These are phyloP conservation scores for Vanessa cardui DNA, from an alignment of 2,888 invertebrate species.

Conservation along the genomic window DNA sequence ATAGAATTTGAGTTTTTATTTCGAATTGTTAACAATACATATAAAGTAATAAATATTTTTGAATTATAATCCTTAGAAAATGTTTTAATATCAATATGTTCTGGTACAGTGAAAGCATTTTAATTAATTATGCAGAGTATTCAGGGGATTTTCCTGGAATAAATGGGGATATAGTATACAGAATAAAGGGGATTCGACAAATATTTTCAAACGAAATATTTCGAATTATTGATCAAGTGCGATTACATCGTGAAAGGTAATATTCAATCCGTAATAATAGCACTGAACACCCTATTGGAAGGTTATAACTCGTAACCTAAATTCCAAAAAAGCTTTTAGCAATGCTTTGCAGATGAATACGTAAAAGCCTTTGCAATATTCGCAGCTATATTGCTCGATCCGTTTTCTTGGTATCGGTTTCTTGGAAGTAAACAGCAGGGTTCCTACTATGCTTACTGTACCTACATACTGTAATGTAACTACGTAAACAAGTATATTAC, in stretches of 20 bases:
- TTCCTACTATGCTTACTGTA: slow-evolving; percentile 15
- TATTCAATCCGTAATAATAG: slow-evolving; percentile 35
- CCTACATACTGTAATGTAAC: neutral
- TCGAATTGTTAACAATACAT: no score
- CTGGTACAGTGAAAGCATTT: no score
- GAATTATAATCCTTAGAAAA: no score
- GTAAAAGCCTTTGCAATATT: slow-evolving; percentile 41
- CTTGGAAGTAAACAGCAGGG: slow-evolving; percentile 30
- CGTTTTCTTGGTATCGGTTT: slow-evolving; percentile 39
- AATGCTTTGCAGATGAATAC: slow-evolving; percentile 42
- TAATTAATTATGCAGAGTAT: no score
- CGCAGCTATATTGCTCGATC: slow-evolving; percentile 37
- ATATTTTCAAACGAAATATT: no score
- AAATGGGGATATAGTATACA: no score
- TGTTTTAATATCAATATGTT: no score
- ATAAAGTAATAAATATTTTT: no score
- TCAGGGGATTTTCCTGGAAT: no score
- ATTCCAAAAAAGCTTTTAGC: slow-evolving; percentile 44
- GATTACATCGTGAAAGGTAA: slow-evolving; percentile 17
- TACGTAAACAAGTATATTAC: no score
- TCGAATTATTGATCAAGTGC: neutral
- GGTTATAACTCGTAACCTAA: slow-evolving; percentile 41
- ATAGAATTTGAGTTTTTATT: no score
- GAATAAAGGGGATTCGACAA: no score
- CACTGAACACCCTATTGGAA: slow-evolving; percentile 32